Conservation (phyloP, 2,888 invertebrate genomes). For the Malthinus seriepunctatus region DNA sequence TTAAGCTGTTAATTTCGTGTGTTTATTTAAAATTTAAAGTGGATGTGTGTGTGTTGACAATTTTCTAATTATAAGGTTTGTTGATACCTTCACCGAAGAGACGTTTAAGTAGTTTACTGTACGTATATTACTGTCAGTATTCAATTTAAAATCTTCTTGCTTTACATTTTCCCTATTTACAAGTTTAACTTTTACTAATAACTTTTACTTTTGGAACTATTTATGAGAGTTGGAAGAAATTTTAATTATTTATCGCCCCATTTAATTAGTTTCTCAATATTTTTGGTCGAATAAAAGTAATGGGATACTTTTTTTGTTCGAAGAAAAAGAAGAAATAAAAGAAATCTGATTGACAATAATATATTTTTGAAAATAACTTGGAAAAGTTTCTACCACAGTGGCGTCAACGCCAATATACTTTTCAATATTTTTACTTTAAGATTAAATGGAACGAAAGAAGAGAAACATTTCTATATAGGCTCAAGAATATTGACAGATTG, state of each 20-base stretch:
- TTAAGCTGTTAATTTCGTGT: background rate
- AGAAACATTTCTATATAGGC: slow-evolving; percentile 13
- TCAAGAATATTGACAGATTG: slow-evolving; percentile 16
- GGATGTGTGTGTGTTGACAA: slow-evolving; percentile 1
- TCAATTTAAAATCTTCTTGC: background rate
- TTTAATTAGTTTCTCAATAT: too few species aligned
- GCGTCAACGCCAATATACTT: slow-evolving; percentile 17
- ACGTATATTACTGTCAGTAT: background rate
- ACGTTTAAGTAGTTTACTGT: slow-evolving; percentile 4
- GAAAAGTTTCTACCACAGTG: slow-evolving; percentile 10
- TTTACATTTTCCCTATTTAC: too few species aligned
- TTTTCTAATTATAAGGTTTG: slow-evolving; percentile 2
- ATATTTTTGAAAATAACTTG: slow-evolving; percentile 8
- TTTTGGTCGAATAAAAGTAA: too few species aligned
- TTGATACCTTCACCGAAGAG: slow-evolving; percentile 13
- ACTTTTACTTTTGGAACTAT: too few species aligned
- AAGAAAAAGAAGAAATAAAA: slow-evolving; percentile 3
- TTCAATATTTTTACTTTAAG: slow-evolving; percentile 13
- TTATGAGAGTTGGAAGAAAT: too few species aligned
- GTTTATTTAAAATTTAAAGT: background rate
- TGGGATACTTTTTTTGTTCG: too few species aligned
- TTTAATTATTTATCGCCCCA: too few species aligned
- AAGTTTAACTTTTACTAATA: too few species aligned
- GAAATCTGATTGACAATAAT: slow-evolving; percentile 15
- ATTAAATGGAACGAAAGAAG: slow-evolving; percentile 16